phyloP scores from a whole-genome alignment of 2,888 invertebrate genomes.

The Ptychoptera contaminata region DNA sequence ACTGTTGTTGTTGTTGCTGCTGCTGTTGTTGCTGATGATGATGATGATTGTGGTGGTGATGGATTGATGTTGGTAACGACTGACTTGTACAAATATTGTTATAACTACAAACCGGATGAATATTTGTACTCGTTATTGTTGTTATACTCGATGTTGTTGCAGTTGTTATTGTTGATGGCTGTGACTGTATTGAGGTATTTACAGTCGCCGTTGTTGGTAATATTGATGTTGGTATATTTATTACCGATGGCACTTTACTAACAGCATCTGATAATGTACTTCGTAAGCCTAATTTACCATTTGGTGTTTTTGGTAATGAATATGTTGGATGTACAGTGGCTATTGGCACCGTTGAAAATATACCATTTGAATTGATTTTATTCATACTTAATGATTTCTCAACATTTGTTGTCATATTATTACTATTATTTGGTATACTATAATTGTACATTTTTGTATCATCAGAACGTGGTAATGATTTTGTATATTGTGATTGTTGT shows the following conservation, averaged over 20 bases:
- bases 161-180: background rate
- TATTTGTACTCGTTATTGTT: conserved; percentile 1
- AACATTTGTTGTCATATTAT: conserved; percentile 6
- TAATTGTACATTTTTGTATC: conserved; percentile 12
- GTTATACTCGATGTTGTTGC: conserved; percentile 3
- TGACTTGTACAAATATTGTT: conserved; percentile 4
- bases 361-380: conserved; percentile 29
- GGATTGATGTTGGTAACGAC: conserved; percentile 7
- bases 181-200: conserved; percentile 11
- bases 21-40: conserved; percentile 9
- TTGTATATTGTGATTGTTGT: conserved; percentile 11
- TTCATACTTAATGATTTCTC: conserved; percentile 15
- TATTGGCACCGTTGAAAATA: conserved; percentile 28
- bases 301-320: conserved; percentile 24
- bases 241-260: conserved; percentile 30
- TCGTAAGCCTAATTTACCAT: conserved; percentile 27
- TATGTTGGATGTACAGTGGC: conserved; percentile 28
- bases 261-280: conserved; percentile 30
- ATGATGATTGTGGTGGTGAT: conserved; percentile 7
- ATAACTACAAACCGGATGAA: background rate
- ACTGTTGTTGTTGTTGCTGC: conserved; percentile 15
- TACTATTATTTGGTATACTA: conserved; percentile 11
- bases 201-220: conserved; percentile 11
- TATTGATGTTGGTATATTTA: conserved; percentile 23
- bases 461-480: conserved; percentile 16